Evolutionary conservation across 2,797 vertebrate genomes (phyloP), one percentile per base, ranked within the genome.

Genomic region (Tenualosa thibaudeaui): DNA sequence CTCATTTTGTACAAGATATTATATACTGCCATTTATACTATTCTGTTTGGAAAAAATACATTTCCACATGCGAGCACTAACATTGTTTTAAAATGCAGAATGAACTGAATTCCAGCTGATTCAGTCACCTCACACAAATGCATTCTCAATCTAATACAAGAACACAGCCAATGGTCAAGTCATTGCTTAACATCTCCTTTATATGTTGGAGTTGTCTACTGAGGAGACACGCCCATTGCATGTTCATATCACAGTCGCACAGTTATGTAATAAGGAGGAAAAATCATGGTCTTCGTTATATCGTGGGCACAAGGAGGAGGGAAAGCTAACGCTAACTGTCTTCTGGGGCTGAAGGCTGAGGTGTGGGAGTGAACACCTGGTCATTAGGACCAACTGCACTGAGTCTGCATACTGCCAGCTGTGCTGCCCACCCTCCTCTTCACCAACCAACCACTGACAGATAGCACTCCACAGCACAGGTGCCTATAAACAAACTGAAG

Each of bases 301-400:
- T 26, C 62, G 15, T 37, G 60, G n/a, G 60, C 24, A 56, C 9
- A 7, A 62, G n/a, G 60, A 26, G 60, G 8, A 62, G 24, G 60
- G 9, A 26, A 24, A 19, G 24, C 62, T 62, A 62, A 24, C 2
- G 22, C 5, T 68, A 68, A 4, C 26, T 68, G 24, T 68, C 4
- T 68, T 26, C 24, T 37, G 26, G 26, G 12, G 12, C 65, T 71
- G 40, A 43, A 78, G 71, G 71, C 37, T 43, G 40, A 78, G 71
- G 15, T 37, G 31, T 75, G 37, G 68, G 26, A 37, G 26, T 17
- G 68, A 62, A 40, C 75, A 87, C 84, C 75, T 81, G 82, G 58
- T 24, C 31, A 5, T 58, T 62, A 50, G 15, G 5, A 26, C 6
- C 12, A 82, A 40, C 5, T 19, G 22, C 46, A 82, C 19, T 40